phyloP scores from a whole-genome alignment of 2,888 invertebrate genomes.

The Palloptera scutellata region DNA sequence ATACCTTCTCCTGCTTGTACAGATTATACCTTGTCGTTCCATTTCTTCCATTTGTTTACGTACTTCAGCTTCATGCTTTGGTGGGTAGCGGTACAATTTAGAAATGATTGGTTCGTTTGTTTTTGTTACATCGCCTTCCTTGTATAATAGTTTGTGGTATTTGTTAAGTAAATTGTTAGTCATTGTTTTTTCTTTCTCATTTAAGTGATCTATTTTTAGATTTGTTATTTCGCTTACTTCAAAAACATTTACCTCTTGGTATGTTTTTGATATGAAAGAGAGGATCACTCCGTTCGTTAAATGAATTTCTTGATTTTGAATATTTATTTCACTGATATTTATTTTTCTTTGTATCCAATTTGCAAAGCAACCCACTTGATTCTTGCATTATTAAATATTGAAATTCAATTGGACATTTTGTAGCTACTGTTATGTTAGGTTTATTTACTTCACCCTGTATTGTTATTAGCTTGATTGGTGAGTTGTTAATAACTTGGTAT shows the following conservation, averaged over 20 bases:
- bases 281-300: constrained; percentile 3
- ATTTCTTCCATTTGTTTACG: constrained; percentile 24
- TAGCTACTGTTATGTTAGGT: no score
- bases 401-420: no score
- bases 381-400: no score
- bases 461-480: no score
- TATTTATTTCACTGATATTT: constrained; percentile 8
- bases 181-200: constrained; percentile 12
- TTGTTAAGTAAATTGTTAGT: constrained; percentile 30
- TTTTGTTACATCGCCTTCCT: constrained; percentile 31
- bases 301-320: constrained; percentile 23
- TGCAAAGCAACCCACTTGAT: no score
- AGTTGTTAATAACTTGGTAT: no score
- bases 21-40: constrained; percentile 34
- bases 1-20: constrained; percentile 28
- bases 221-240: constrained; percentile 27
- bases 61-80: constrained; percentile 27
- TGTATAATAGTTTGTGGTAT: constrained; percentile 33
- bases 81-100: constrained; percentile 21
- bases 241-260: constrained; percentile 26
- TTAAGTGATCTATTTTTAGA: constrained; percentile 2
- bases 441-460: no score
- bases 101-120: constrained; percentile 33
- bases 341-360: no score
- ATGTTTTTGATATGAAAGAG: constrained; percentile 23